Base-by-base conservation (phyloP, 1,140 invertebrate genomes). In the Brachionus asplanchnoidis region DNA sequence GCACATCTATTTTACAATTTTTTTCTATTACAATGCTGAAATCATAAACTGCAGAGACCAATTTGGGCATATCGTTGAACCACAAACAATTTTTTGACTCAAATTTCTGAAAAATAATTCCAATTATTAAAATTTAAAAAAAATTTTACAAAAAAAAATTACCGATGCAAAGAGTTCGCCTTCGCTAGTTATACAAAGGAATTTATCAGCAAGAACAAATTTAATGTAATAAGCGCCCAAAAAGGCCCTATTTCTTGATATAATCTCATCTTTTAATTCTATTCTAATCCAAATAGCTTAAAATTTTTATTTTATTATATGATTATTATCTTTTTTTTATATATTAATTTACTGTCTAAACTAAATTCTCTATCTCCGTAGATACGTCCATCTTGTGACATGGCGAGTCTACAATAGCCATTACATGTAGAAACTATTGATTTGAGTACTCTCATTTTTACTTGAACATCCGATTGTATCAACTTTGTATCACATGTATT, bases 171-270 rank as follows among this genome's bases (percentile, higher is more conserved):
- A 82, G 2, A 82, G 23, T 40, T 68, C 65, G 9, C 79, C 79
- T 42, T 82, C 8, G 36, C 42, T 60, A 9, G 50, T 82, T 3
- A 65, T 65, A 46, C 79, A 82, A 26, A 82, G 28, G 42, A 46
- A 82, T 68, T 40, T 82, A 65, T 82, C 36, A 44, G 53, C 36
- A 28, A 82, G 50, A 12, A 68, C 79, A 82, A 65, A 82, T 68
- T 82, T 82, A 23, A 82, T 82, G n/a, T 65, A 82, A 68, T 65
- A 82, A 65, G 53, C 79, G 26, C 79, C 79, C 32, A 82, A 65
- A 65, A 46, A 46, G 17, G 65, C 53, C 1, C 23, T 68, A 26
- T 82, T 82, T 26, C 32, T 60, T 17, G 26, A 28, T 20, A 82
- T 65, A n/a, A 44, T 28, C 53, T 82, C 53, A 82, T 60, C 65